Conservation (phyloP, 2,797 vertebrate genomes). For the Phoebastria nigripes region DNA sequence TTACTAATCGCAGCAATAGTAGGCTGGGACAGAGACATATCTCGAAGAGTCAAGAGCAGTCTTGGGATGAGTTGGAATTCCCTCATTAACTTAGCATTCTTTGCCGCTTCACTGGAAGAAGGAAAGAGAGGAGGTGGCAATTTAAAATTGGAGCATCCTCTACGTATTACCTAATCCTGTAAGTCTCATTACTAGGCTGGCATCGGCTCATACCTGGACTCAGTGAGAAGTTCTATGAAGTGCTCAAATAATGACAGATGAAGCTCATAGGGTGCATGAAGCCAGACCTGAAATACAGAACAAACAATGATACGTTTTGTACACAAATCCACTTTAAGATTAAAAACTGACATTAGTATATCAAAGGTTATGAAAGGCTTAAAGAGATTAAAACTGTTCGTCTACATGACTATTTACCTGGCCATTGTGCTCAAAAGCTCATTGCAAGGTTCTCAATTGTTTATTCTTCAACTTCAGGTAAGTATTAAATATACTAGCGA, state of each 20-base stretch:
- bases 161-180: not conserved
- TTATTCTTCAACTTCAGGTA: not conserved
- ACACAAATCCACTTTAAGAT: not conserved
- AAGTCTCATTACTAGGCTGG: not conserved
- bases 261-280: conserved; percentile 97
- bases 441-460: not conserved
- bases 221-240: conserved; percentile 96
- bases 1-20: conserved; percentile 92
- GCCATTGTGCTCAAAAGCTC: not conserved
- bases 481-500: not conserved
- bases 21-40: conserved; percentile 92
- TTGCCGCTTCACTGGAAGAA: conserved; percentile 88
- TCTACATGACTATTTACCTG: not conserved
- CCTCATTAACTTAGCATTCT: conserved; percentile 92
- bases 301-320: not conserved
- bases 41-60: conserved; percentile 90
- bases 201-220: conserved; percentile 85
- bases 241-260: conserved; percentile 97
- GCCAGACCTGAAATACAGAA: conserved; percentile 88
- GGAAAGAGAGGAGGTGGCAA: not conserved
- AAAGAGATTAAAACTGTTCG: not conserved
- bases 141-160: not conserved
- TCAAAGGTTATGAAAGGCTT: not conserved
- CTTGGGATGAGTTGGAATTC: conserved; percentile 95
- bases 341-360: not conserved